Evolutionary conservation across 2,113 vertebrate species (phyloP).

Genomic region (Embiotoca jacksoni): DNA sequence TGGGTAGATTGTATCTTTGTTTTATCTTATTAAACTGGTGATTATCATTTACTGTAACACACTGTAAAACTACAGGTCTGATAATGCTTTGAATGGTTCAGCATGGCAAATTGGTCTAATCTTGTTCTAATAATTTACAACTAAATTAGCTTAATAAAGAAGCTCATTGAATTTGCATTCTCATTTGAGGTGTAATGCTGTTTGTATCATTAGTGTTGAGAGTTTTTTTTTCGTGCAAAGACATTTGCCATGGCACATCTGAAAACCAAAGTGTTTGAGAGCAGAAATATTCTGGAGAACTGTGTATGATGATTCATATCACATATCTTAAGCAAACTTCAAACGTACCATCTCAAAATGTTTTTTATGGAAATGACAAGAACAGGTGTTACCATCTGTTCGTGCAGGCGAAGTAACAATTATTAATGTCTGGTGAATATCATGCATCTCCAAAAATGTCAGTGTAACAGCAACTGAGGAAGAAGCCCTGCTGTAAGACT

Average conservation of each 20-base stretch:
- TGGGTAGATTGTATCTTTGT: not conserved
- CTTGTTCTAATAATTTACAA: not conserved
- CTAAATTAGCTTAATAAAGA: not conserved
- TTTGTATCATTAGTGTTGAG: not conserved
- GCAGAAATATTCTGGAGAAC: too few species aligned
- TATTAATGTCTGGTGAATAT: not conserved
- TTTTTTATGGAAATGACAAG: not conserved
- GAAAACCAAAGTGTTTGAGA: not conserved
- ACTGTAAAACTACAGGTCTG: not conserved
- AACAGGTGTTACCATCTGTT: conserved; percentile 12
- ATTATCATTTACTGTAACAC: not conserved
- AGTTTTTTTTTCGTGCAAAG: not conserved
- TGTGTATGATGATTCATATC: too few species aligned
- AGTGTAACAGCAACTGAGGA: not conserved
- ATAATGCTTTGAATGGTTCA: not conserved
- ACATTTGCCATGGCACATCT: not conserved
- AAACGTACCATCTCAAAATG: not conserved
- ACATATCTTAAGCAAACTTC: not conserved
- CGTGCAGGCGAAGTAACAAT: not conserved
- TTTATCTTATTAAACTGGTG: not conserved
- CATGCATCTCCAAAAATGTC: not conserved
- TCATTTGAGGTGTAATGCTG: not conserved
- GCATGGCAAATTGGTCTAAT: not conserved
- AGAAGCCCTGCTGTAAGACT: not conserved
- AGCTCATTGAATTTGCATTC: not conserved